phyloP scores from a whole-genome alignment of 37 sponge, comb jelly and placozoan species.

The Crambe crambe region DNA sequence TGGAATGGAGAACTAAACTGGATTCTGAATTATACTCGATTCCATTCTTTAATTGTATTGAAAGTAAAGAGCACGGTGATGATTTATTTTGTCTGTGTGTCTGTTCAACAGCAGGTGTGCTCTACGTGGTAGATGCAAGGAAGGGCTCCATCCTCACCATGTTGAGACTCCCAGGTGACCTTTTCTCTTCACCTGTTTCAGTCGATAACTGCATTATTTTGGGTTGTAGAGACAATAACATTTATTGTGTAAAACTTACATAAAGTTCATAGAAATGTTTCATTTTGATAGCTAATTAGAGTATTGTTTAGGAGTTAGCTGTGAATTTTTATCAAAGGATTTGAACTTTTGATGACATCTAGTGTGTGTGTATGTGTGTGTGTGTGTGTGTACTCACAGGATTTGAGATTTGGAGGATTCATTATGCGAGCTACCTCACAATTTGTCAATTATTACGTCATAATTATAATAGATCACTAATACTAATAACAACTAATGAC shows the following conservation, averaged over 20 bases:
- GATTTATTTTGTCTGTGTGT: conserved; percentile 31
- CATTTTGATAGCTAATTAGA: no score
- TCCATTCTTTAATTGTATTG: conserved; percentile 16
- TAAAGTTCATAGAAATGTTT: no score
- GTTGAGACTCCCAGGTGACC: conserved; percentile 49
- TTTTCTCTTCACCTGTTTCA: conserved; percentile 87
- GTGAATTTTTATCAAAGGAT: no score
- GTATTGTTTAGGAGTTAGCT: no score
- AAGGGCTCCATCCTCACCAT: conserved; percentile 28
- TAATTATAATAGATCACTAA: no score
- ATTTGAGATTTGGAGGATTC: no score
- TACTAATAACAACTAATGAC: no score
- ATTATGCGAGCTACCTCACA: no score
- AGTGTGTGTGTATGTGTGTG: no score
- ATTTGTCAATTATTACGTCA: no score
- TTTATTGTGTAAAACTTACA: conserved; percentile 41
- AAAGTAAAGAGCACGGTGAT: neutral
- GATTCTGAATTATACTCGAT: conserved; percentile 62
- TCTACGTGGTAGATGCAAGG: conserved; percentile 28
- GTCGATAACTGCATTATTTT: conserved; percentile 54
- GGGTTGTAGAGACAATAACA: conserved; percentile 81
- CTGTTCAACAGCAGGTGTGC: conserved; percentile 29
- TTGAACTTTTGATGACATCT: no score
- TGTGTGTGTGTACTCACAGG: no score
- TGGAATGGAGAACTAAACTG: conserved; percentile 36